Percentiles rank a stretch among this genome's conserved stretches.
These are phyloP conservation scores for Trachelus tabidus DNA, from an alignment of 2,888 invertebrate genomes.

Conservation along the genomic window DNA sequence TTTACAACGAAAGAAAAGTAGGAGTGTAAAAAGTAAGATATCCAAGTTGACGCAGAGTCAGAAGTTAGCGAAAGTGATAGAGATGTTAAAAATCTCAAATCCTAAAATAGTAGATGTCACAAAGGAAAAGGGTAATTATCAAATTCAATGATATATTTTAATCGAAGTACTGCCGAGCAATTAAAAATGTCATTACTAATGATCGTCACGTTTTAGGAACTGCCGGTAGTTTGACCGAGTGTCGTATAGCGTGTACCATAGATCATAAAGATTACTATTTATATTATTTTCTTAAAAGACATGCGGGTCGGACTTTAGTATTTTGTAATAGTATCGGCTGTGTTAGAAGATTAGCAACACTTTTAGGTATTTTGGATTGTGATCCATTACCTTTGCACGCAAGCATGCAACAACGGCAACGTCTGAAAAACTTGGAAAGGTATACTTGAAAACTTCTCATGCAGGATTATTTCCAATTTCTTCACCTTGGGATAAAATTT, in stretches of 20 bases:
- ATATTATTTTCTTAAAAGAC: slow-evolving; percentile 87
- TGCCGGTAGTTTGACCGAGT: slow-evolving; percentile 85
- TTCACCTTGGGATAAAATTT: too few species aligned
- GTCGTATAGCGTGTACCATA: slow-evolving; percentile 80
- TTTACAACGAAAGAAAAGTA: slow-evolving; percentile 71
- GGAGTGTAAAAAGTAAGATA: slow-evolving; percentile 67
- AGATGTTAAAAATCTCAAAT: slow-evolving; percentile 85
- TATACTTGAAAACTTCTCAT: slow-evolving; percentile 42
- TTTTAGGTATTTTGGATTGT: slow-evolving; percentile 78
- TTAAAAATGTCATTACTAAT: slow-evolving; percentile 1
- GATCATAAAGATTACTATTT: slow-evolving; percentile 92
- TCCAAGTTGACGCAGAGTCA: slow-evolving; percentile 78
- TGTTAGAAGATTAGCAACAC: slow-evolving; percentile 81
- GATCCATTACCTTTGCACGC: slow-evolving; percentile 84
- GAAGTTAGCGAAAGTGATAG: slow-evolving; percentile 81
- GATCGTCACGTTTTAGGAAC: slow-evolving; percentile 71
- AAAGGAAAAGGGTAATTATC: slow-evolving; percentile 73
- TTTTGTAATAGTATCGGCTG: slow-evolving; percentile 96
- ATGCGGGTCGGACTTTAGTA: slow-evolving; percentile 91
- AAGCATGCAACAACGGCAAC: slow-evolving; percentile 92
- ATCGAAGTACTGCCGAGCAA: not conserved
- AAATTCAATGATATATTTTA: slow-evolving; percentile 4
- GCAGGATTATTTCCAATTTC: not conserved
- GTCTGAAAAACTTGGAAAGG: slow-evolving; percentile 93
- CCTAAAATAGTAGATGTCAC: slow-evolving; percentile 96